Base-by-base conservation (phyloP, 1,140 invertebrate genomes). In the Drosophila pseudoananassae region DNA sequence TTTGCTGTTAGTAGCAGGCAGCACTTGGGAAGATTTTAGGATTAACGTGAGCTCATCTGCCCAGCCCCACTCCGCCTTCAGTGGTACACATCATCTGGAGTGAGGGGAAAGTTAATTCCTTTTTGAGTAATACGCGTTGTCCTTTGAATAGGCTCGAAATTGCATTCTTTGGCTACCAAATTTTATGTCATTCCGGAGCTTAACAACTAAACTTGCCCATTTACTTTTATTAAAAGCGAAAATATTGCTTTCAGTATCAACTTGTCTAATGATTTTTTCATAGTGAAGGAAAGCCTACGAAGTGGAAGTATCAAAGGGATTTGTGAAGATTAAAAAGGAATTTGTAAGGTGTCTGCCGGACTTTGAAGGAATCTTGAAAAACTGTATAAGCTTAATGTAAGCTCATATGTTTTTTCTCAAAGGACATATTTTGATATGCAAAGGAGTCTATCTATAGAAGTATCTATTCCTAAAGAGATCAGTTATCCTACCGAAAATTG, bases 11-110 rank as follows among this genome's bases (percentile, higher is more conserved):
- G 43, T 47, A 63, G 46, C 8, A 8, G 10, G 58, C 65, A 82
- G 82, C 83, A 83, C 83, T 83, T 89, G 84, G 83, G 78, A 76
- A 89, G 83, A 88, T 88, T 88, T 88, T 77, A 73, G 83, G 83
- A 88, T 88, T 88, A 88, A 88, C 83, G 76, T 78, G 74, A 65
- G 71, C 71, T 65, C 71, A 75, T 75, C 70, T 65, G 36, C 31
- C 10, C 36, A 29, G 31, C 7, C 15, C 68, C 23, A 52, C 33
- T 29, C n/a, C 20, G 9, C 45, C 31, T 71, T 59, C 68, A 59
- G 55, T 82, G 78, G 25, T 6, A 27, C 25, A 27, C 74, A 78
- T 87, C 68, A 76, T 79, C 71, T 17, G 8, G 38, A 51, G 27
- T 53, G 20, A 46, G 57, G 61, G 46, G 33, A 52, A 61, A 88